Evolutionary conservation across 2,797 vertebrate species (phyloP), one percentile per base, ranked within the genome.

Genomic region (Neopelma chrysocephalum): DNA sequence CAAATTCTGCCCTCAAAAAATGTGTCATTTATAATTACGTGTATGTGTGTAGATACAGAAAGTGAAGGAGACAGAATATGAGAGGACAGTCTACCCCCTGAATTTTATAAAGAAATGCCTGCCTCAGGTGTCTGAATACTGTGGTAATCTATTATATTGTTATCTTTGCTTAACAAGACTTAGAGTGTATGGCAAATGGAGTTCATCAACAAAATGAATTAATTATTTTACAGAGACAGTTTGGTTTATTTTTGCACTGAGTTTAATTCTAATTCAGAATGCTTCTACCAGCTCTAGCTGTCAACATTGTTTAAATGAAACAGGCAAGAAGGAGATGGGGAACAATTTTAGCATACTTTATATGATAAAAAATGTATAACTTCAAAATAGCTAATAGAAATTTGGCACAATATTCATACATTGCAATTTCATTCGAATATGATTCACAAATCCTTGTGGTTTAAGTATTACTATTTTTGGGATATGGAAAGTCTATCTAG

Each of bases 301-400:
- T 87, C 91, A 82, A 58, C 47, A 31, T 3, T 53, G 38, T 50
- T 90, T 94, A 84, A 93, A 77, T 80, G 68, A 92, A 90, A 65
- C 20, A 87, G 77, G 32, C 80, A 90, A 88, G 23, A 56, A 81
- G 51, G 62, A 79, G 58, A 82, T 51, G 38, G 53, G 54, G 64
- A 92, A 64, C 40, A 58, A 80, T 91, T 91, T 94, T 90, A 95
- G 2, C 62, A 82, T 22, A 51, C 27, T 84, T 91, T 21, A 65
- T 40, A 87, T 57, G 64, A 89, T 56, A 96, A 83, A 94, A 91
- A 77, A 82, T 50, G 3, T 84, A 7, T 64, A 70, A 94, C 56
- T 89, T 80, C 60, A 71, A 93, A 96, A 93, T 60, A 92, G 64
- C 38, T 93, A 95, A 92, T 76, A 93, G 62, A 80, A 96, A 82